Base-by-base conservation (phyloP, 2,888 invertebrate species). In the Rosalia funebris region DNA sequence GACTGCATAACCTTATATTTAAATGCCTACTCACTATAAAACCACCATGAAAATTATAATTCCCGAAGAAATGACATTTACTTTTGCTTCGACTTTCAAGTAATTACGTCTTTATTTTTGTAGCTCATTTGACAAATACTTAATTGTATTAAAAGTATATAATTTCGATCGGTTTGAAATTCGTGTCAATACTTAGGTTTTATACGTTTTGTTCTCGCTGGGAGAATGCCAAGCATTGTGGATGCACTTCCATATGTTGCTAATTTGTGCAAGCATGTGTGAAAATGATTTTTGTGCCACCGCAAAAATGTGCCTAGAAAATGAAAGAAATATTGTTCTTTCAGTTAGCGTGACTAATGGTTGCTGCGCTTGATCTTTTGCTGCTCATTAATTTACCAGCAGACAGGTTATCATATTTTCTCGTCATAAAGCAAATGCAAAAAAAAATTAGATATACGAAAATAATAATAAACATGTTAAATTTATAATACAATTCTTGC, bases 161-260 rank as follows among this genome's bases (percentile, higher is more conserved):
- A 25, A 25, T 25, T 16, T 46, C 10, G 12, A 10, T 9, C 46
- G 15, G 31, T 2, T 4, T 25, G 10, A 15, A 46, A 46, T 25
- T 32, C 19, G 31, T 15, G 32, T 15, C 32, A 32, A 9, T 15
- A 14, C 19, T 32, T 25, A 5, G 46, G 31, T n/a, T 34, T 12
- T 45, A 7, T 16, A 47, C 32, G 15, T 47, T 47, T 34, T 47
- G 32, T 47, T 34, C 32, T 34, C n/a, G 32, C 32, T 47, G 46
- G 46, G 15, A 16, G n/a, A 17, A 11, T 47, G 46, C 46, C 46
- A 47, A 32, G 5, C n/a, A 14, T 15, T 47, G 16, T 32, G 14
- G 11, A 14, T 39, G 41, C 16, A 15, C 31, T 34, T 47, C 17
- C 34, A 17, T 17, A 34, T 47, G 46, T n/a, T 47, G 46, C 12